Evolutionary conservation across 2,113 vertebrate genomes (phyloP).

Genomic region (Campylorhamphus procurvoides): DNA sequence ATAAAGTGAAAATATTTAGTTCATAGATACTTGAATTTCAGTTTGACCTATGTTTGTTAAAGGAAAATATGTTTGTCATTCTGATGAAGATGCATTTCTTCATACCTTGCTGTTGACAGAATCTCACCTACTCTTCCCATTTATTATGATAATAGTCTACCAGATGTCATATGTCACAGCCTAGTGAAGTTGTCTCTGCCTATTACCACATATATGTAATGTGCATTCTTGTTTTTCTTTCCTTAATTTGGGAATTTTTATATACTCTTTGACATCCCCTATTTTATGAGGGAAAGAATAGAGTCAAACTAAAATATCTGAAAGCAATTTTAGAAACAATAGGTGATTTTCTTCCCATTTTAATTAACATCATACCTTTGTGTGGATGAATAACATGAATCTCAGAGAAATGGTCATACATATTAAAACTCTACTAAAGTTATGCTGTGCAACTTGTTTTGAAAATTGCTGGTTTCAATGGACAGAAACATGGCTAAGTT

Average conservation of each 20-base stretch:
- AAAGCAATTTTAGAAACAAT: neutral
- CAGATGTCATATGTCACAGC: slow-evolving; percentile 60
- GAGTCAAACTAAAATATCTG: neutral
- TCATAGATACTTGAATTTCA: slow-evolving; percentile 27
- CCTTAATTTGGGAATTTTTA: slow-evolving; percentile 49
- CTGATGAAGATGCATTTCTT: slow-evolving; percentile 63
- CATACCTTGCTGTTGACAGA: slow-evolving; percentile 65
- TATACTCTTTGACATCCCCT: slow-evolving; percentile 5
- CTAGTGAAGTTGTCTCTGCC: slow-evolving; percentile 58
- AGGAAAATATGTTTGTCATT: slow-evolving; percentile 65
- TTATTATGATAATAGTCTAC: slow-evolving; percentile 73
- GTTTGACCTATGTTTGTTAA: slow-evolving; percentile 63
- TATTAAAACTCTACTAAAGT: neutral
- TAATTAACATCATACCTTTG: neutral
- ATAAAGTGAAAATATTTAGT: slow-evolving; percentile 41
- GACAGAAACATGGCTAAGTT: neutral
- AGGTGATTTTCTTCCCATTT: neutral
- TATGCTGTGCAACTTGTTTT: neutral
- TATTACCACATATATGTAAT: slow-evolving; percentile 22
- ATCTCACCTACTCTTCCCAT: slow-evolving; percentile 61
- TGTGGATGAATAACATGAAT: neutral
- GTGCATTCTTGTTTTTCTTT: slow-evolving; percentile 35
- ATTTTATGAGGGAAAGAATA: slow-evolving; percentile 7
- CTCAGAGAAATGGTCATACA: neutral
- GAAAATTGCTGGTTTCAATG: neutral